Evolutionary conservation across 92 coral and sea anemone species (phyloP), one percentile per base, ranked within the genome.

Genomic region (Metridium senile): DNA sequence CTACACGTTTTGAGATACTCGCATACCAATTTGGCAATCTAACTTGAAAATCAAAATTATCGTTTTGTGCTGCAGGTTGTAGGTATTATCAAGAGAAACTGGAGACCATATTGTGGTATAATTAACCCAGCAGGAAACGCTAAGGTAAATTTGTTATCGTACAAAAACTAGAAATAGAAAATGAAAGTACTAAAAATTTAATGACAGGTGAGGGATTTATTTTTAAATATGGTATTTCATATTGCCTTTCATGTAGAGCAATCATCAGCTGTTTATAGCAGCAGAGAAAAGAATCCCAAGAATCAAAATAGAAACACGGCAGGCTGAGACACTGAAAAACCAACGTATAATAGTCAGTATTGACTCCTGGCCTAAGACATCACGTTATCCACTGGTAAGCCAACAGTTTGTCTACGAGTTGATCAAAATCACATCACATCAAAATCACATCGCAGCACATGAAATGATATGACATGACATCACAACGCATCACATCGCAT

Each of bases 91-190:
- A 89, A 87, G 71, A 78, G 98, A 57, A 94, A 94, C 81, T 94
- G 98, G 98, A 88, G 98, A 51, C 97, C 98, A 58, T 94, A 94
- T 49, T 94, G 98, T 67, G 98, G 98, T 47, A 85, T 94, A 47
- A 69, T 94, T 39, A 92, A 91, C 49, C 87, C 89, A 57, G 82
- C 97, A 26, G 85, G 93, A 27, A 92, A 89, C 58, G 85, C 91
- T 26, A 87, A 94, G 97, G 98, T 89, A 82, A 7, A 31, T 18
- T 10, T 59, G 33, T 20, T 54, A n/a, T n/a, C n/a, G n/a, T n/a
- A n/a, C n/a, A n/a, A n/a, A n/a, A n/a, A n/a, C n/a, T n/a, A n/a
- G n/a, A n/a, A n/a, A n/a, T n/a, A n/a, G n/a, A n/a, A n/a, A n/a
- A n/a, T n/a, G n/a, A n/a, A n/a, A n/a, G n/a, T n/a, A n/a, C n/a